These are phyloP conservation scores for Oasisia sp. DNA, from an alignment of 2,888 invertebrate genomes.

Conservation along the genomic window DNA sequence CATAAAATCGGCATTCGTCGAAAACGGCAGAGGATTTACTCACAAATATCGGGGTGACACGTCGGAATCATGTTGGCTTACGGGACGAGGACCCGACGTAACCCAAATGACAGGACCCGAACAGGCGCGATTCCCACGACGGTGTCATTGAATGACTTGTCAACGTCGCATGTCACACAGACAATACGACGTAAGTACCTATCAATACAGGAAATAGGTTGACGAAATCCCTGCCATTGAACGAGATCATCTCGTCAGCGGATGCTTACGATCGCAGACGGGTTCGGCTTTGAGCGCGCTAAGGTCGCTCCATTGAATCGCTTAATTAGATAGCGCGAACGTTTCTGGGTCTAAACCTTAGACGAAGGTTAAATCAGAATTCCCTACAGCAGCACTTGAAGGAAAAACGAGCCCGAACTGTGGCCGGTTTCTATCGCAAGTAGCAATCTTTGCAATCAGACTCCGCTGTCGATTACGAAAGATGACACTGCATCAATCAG, in stretches of 20 bases:
- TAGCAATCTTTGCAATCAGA: neutral
- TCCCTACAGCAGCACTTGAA: neutral
- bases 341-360: neutral
- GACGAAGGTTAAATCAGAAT: neutral
- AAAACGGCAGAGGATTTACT: neutral
- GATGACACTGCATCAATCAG: slow-evolving; percentile 12
- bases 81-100: neutral
- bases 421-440: neutral
- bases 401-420: neutral
- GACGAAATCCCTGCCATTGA: slow-evolving; percentile 3
- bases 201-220: neutral
- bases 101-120: neutral
- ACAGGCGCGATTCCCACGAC: neutral
- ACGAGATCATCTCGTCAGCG: neutral
- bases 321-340: neutral
- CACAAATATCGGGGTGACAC: neutral
- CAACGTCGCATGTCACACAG: neutral
- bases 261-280: neutral
- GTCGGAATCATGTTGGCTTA: neutral
- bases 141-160: neutral
- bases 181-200: neutral
- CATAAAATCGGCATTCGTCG: neutral
- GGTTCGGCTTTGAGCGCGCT: neutral
- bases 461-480: neutral
- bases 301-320: neutral